These are phyloP conservation scores for Polypedilum pembai DNA, from an alignment of 1,140 invertebrate genomes.

Conservation along the genomic window DNA sequence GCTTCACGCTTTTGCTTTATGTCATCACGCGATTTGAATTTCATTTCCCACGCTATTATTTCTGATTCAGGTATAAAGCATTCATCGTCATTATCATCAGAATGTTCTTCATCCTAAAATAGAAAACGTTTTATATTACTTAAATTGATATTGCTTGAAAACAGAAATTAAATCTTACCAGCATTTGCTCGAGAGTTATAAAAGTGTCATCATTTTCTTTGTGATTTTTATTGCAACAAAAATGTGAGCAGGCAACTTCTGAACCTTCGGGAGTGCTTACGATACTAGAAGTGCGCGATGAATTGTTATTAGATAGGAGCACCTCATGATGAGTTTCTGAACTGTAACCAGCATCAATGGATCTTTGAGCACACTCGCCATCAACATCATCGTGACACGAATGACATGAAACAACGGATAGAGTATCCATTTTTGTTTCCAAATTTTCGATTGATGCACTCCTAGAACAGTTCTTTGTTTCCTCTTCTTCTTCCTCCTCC, in stretches of 20 bases:
- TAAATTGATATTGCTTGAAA: not conserved
- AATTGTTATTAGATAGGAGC: constrained; percentile 49
- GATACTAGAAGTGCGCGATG: constrained; percentile 54
- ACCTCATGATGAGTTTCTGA: constrained; percentile 48
- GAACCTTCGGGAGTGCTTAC: constrained; percentile 74
- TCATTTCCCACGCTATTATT: constrained; percentile 53
- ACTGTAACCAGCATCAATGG: constrained; percentile 77
- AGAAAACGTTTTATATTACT: constrained; percentile 20
- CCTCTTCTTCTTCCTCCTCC: not conserved
- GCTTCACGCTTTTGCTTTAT: constrained; percentile 71
- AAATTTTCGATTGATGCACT: constrained; percentile 33
- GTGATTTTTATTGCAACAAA: constrained; percentile 65
- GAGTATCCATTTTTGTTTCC: constrained; percentile 34
- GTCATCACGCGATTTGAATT: constrained; percentile 69
- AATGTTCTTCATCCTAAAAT: constrained; percentile 53
- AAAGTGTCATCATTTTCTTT: constrained; percentile 38
- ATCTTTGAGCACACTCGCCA: constrained; percentile 48
- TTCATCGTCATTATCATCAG: constrained; percentile 61
- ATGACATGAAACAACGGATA: constrained; percentile 40
- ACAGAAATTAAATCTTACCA: constrained; percentile 36
- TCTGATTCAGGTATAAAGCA: constrained; percentile 83
- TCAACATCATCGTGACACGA: constrained; percentile 42
- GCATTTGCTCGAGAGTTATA: constrained; percentile 43
- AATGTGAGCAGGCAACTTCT: constrained; percentile 75
- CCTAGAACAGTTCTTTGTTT: constrained; percentile 27